Evolutionary conservation across 2,888 invertebrate genomes (phyloP).

Genomic region (Metalampra italica): DNA sequence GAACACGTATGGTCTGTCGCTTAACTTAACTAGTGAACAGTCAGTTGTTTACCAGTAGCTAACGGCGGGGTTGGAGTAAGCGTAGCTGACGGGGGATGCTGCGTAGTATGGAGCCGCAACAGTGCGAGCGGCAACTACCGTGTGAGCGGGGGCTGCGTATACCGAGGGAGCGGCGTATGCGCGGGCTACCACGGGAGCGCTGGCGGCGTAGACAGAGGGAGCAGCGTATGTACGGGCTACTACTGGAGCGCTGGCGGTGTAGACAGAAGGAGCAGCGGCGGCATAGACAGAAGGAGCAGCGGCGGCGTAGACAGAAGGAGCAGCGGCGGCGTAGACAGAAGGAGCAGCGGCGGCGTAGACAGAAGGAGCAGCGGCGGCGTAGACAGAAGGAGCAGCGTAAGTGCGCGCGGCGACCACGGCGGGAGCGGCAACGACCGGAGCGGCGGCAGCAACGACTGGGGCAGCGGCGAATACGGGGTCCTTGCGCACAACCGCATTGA

Average conservation of each 20-base stretch:
- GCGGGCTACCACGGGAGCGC: conserved; percentile 16
- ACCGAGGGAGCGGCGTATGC: conserved; percentile 7
- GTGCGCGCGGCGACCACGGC: conserved; percentile 20
- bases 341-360: conserved; percentile 13
- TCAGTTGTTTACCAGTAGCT: conserved; percentile 54
- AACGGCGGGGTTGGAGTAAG: conserved; percentile 53
- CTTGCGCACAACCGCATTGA: conserved; percentile 78
- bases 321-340: conserved; percentile 18
- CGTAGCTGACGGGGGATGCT: conserved; percentile 29
- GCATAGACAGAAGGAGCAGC: conserved; percentile 16
- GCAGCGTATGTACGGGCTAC: conserved; percentile 30
- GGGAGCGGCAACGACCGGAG: conserved; percentile 36
- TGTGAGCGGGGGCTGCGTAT: too few species aligned
- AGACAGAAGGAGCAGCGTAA: conserved; percentile 10
- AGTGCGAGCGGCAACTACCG: too few species aligned
- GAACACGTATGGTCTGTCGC: conserved; percentile 42
- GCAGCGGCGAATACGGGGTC: conserved; percentile 60
- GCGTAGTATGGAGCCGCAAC: conserved; percentile 10
- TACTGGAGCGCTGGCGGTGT: conserved; percentile 20
- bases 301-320: conserved; percentile 23
- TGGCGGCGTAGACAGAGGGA: conserved; percentile 18
- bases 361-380: conserved; percentile 21
- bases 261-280: conserved; percentile 19
- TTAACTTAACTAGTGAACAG: conserved; percentile 8
- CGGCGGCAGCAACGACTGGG: conserved; percentile 42